Base-by-base conservation (phyloP, 2,797 vertebrate species). In the Cephalopachus bancanus region DNA sequence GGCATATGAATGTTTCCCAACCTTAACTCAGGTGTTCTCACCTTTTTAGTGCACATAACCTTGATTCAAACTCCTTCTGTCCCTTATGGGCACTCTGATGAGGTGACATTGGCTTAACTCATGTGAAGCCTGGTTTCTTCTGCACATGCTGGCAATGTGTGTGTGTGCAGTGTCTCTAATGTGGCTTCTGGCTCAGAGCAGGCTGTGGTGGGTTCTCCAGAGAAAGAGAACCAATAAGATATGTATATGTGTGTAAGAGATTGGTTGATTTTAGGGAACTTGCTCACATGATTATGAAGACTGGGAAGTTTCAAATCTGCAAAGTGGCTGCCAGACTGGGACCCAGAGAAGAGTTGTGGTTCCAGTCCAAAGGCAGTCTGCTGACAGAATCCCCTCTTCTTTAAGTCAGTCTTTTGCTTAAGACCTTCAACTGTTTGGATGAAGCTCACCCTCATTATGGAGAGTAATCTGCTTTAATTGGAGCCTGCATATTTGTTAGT, bases 151-250 rank as follows among this genome's bases (percentile, higher is more conserved):
- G 5, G 20, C n/a, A 10, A 5, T n/a, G 17, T 37, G 15, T 5
- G 0, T n/a, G 17, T 37, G 15, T 5, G 0, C 55, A 33, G 14
- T 19, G 37, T 64, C 59, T 49, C 71, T 37, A 3, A 15, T 0
- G 0, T 30, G 33, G 9, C 22, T 87, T 44, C 19, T 37, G 57
- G 55, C 15, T 6, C 53, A 15, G 16, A 44, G 49, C 57, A 37
- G n/a, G 16, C n/a, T 15, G 14, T 10, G 28, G 64, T 1, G 7
- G 3, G 37, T 49, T 85, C 60, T 72, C 16, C 59, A 60, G 76
- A 83, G 62, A 78, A 91, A 55, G 1, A 26, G 55, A 69, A 74
- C 69, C 81, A 65, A 3, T 7, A 30, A 16, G 37, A n/a, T 53
- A 7, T 22, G 26, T 37, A 14, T 37, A 3, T 44, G 11, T 17